Conservation (phyloP, 1,140 invertebrate genomes). For the Choristoneura fumiferana region DNA sequence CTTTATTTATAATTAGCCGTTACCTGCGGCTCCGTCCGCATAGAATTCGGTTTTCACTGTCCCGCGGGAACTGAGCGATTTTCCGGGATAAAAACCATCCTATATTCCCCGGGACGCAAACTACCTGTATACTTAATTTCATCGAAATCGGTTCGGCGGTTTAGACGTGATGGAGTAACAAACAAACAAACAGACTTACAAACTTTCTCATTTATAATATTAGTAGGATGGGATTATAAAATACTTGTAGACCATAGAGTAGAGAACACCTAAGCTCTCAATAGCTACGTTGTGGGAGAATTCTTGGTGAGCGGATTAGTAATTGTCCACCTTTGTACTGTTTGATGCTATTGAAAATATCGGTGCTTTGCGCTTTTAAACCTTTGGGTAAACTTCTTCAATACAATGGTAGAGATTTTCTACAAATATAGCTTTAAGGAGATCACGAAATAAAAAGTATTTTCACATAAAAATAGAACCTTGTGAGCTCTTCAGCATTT, state of each 20-base stretch:
- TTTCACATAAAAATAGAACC: neutral
- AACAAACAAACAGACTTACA: too few species aligned
- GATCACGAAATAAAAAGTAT: slow-evolving; percentile 15
- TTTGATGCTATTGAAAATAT: slow-evolving; percentile 10
- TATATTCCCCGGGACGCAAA: too few species aligned
- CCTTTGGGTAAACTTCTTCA: slow-evolving; percentile 9
- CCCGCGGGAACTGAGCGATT: too few species aligned
- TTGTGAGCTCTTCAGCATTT: too few species aligned
- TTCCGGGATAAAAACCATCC: too few species aligned
- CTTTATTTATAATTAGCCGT: too few species aligned
- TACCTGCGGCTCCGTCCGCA: too few species aligned
- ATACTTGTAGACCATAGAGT: neutral
- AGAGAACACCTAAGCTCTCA: neutral
- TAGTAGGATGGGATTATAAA: neutral
- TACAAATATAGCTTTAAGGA: slow-evolving; percentile 5
- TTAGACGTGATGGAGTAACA: too few species aligned
- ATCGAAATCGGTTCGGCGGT: too few species aligned
- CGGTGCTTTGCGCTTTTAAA: slow-evolving; percentile 5
- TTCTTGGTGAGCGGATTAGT: slow-evolving; percentile 8
- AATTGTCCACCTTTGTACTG: slow-evolving; percentile 11
- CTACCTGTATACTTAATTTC: too few species aligned
- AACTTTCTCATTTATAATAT: too few species aligned
- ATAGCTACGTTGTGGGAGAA: neutral
- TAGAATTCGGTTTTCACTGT: too few species aligned
- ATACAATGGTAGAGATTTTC: slow-evolving; percentile 4